A percentile compares a stretch with the other conserved stretches of the same genome.
These are phyloP conservation scores for Hydra vulgaris DNA, from an alignment of 30 jellyfish, hydroid and myxozoan genomes.

Conservation along the genomic window DNA sequence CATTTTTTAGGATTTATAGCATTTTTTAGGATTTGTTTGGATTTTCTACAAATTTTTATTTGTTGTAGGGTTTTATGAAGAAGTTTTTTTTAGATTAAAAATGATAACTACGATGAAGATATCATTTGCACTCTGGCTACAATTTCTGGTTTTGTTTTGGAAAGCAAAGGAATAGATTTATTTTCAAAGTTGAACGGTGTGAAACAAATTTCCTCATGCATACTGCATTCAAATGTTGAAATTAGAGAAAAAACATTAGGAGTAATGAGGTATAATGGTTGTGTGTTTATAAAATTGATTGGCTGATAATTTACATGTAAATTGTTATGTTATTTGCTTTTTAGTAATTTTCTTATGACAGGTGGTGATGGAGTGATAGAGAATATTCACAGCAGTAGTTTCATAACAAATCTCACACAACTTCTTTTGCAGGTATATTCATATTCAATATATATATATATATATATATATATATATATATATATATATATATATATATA, in stretches of 20 bases:
- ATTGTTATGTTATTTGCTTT: not conserved
- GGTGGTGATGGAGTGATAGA: slow-evolving; percentile 26
- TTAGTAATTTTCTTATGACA: slow-evolving; percentile 14
- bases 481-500: too few relatives aligned
- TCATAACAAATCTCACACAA: not conserved
- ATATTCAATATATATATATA: not conserved
- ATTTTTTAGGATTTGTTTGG: too few relatives aligned
- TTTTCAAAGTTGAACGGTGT: slow-evolving; percentile 10
- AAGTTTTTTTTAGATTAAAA: too few relatives aligned
- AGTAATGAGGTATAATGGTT: not conserved
- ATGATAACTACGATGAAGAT: slow-evolving; percentile 15
- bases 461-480: too few relatives aligned
- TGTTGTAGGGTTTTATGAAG: too few relatives aligned
- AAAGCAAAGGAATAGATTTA: slow-evolving; percentile 9
- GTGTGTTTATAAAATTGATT: too few relatives aligned
- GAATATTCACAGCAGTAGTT: not conserved
- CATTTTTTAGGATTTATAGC: too few relatives aligned
- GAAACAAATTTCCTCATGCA: not conserved
- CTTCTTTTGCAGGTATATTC: slow-evolving; percentile 9
- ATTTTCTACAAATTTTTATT: too few relatives aligned
- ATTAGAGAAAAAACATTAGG: slow-evolving; percentile 12
- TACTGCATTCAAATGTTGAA: slow-evolving; percentile 13
- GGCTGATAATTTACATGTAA: not conserved
- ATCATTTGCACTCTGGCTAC: slow-evolving; percentile 25
- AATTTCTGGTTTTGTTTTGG: slow-evolving; percentile 22